Evolutionary conservation across 1,140 invertebrate genomes (phyloP).

Genomic region (Cyclina sinensis): DNA sequence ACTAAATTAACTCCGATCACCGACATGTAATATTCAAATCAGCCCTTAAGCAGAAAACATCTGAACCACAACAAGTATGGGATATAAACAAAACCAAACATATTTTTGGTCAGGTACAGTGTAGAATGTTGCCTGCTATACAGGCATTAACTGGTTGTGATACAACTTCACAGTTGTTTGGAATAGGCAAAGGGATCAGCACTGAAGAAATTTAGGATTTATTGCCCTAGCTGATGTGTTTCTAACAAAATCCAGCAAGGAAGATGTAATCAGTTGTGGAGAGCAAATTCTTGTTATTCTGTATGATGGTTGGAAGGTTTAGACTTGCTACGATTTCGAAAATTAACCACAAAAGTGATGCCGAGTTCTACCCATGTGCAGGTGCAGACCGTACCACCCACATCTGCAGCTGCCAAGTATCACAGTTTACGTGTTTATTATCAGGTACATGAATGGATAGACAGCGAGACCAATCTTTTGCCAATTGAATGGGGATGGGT

Average conservation of each 20-base stretch:
- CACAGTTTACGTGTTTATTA: not conserved
- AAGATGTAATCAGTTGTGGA: not conserved
- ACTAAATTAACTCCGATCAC: not conserved
- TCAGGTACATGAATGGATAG: not conserved
- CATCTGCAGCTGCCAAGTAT: not conserved
- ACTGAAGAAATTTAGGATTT: not conserved
- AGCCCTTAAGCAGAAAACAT: not conserved
- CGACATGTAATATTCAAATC: constrained; percentile 2
- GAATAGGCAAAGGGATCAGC: not conserved
- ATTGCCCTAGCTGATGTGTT: not conserved
- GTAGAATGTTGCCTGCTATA: not conserved
- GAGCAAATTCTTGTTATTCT: not conserved
- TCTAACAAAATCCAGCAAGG: not conserved
- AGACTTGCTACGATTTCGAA: not conserved
- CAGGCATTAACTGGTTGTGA: constrained; percentile 56
- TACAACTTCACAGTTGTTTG: constrained; percentile 39
- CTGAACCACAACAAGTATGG: not conserved
- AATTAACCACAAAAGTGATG: not conserved
- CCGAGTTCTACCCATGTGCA: not conserved
- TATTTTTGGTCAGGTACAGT: not conserved
- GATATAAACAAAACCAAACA: constrained; percentile 5
- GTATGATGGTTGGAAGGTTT: not conserved
- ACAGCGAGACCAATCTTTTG: not conserved
- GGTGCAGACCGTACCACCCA: not conserved
- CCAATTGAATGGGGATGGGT: not conserved